These are phyloP conservation scores for Alligator mississippiensis DNA, from an alignment of 2,113 vertebrate genomes.

Conservation along the genomic window DNA sequence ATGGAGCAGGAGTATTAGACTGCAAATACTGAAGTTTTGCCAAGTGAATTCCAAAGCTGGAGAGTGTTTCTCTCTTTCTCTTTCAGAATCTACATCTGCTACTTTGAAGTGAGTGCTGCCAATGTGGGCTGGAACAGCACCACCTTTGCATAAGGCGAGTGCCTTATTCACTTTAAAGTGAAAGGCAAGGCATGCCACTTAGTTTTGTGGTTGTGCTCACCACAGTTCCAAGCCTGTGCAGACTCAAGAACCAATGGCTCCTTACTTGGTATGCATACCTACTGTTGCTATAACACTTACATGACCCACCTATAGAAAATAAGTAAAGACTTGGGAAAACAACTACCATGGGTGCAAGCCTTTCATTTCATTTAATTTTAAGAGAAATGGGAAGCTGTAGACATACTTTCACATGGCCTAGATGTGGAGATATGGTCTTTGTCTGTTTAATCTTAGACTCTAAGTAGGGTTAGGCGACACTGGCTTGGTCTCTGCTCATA, in stretches of 20 bases:
- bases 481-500: too few species aligned
- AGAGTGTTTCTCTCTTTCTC: neutral
- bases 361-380: neutral
- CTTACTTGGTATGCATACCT: neutral
- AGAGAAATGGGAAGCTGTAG: neutral
- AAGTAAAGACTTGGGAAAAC: neutral
- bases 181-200: too few species aligned
- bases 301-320: neutral
- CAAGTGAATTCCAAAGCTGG: neutral
- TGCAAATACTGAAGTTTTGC: rapidly evolving
- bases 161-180: too few species aligned
- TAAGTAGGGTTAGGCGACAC: neutral
- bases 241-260: neutral
- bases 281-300: neutral
- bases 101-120: conserved; percentile 64
- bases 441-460: neutral
- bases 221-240: neutral
- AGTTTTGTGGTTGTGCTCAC: neutral
- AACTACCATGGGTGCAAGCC: neutral
- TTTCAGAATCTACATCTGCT: conserved; percentile 71
- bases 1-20: neutral
- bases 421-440: neutral
- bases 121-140: conserved; percentile 64
- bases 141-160: conserved; percentile 56
- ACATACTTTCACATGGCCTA: neutral